Base-by-base conservation (phyloP, 2,888 invertebrate genomes). In the Oscheius sp. region DNA sequence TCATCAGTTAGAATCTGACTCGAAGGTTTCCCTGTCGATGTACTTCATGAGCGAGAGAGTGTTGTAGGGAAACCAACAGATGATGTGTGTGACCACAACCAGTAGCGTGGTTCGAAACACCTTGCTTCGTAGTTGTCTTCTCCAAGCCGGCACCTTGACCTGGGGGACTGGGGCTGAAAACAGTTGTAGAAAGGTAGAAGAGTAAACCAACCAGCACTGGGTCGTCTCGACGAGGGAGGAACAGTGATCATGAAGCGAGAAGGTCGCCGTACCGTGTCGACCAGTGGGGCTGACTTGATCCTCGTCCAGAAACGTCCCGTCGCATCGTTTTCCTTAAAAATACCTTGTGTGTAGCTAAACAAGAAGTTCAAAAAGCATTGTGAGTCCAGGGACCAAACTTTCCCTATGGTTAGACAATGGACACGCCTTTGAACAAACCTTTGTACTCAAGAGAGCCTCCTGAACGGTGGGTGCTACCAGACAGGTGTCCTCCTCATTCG, bases 21-120 rank as follows among this genome's bases (percentile, higher is more conserved):
- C 74, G 63, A 83, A 82, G 33, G 79, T 51, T 11, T 77, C 76
- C 13, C 74, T 75, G 58, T 81, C 83, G 60, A 86, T 76, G 63
- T 87, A 87, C 35, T 84, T 81, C 80, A 85, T 83, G 5, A 86
- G 72, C 1, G 85, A 84, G 50, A 84, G 82, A 11, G 85, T 73
- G 71, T 88, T 88, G 76, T 88, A 88, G 9, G 88, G 88, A 66
- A 86, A 82, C 88, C 88, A 88, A 74, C 87, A 83, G 47, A 88
- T 70, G 57, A 88, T 81, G 73, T 88, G 88, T 1, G 84, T 79
- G 10, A 86, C 73, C 29, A 88, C 87, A 10, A 88, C 85, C n/a
- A 88, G 79, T 21, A 88, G 77, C 1, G 88, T 87, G 10, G 88
- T 86, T 29, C 85, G 81, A 79, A 87, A 88, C 32, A 82, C 79